Evolutionary conservation across 2,113 vertebrate species (phyloP), one percentile per base, ranked within the genome.

Genomic region (Rostratula benghalensis): DNA sequence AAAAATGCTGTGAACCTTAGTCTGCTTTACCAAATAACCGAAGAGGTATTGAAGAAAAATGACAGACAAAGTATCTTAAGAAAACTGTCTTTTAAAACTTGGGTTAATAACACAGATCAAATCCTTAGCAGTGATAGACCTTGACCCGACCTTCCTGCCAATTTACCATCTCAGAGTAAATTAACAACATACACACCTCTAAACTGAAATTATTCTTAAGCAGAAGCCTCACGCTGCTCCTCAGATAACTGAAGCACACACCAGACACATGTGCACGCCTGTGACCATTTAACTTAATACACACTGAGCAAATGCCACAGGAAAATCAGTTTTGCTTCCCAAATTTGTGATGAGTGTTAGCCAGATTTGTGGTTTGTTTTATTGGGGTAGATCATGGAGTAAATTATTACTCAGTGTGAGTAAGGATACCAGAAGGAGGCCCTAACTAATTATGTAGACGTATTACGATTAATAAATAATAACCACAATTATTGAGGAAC

Each of bases 401-500:
- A 88, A 88, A 92, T 80, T 92, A 75, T 76, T 90, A 86, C 50
- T 54, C 43, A 53, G 27, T 41, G 30, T 86, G 56, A 80, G 76
- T 92, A 71, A 87, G 70, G 45, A 84, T 85, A 94, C 61, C 92
- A 96, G 89, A 95, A 94, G 82, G 83, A 95, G 39, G 30, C 51
- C 73, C 48, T 75, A 83, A 94, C 67, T 94, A 88, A 92, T 96
- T 94, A 93, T 81, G 51, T 71, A 94, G 90, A 59, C 57, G 64
- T 96, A 91, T 80, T 85, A 69, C 0, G 23, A 96, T 96, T 94
- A 95, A 96, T 96, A 97, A 94, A 91, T 96, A 87, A 96, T 96
- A 93, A 96, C 83, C 50, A 48, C 65, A 91, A 63, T 94, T 93
- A 93, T 67, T 94, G 81, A 96, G 78, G 74, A 94, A 82, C 94